Base-by-base conservation (phyloP, 2,888 invertebrate genomes). In the Fabriciana adippe region DNA sequence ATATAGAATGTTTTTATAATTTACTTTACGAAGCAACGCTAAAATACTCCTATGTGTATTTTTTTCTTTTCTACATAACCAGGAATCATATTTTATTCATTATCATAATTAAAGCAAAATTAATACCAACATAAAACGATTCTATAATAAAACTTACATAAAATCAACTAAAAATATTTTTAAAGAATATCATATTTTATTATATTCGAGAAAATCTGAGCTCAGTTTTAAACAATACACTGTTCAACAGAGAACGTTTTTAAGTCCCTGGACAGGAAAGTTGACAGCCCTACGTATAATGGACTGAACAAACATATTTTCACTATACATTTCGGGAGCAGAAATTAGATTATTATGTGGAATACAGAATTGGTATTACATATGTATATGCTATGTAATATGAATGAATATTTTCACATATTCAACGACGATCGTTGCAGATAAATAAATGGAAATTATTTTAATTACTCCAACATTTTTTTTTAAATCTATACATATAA, bases 281-380 rank as follows among this genome's bases (percentile, higher is more conserved):
- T 26, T 26, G 69, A 66, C 65, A 70, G 50, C 68, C 68, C 68
- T 68, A 54, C 16, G 14, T 48, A 26, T 60, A 48, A 51, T 47
- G 47, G 26, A 59, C 21, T 57, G 55, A 45, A 55, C 67, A 48
- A 67, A 66, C 66, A 64, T 55, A 45, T 26, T 61, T 67, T 48
- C 51, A 62, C 48, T 18, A 45, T 64, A 56, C 59, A 71, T 62
- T 67, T 54, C 48, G 57, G 62, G 35, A 64, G 53, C 54, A 64
- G 64, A 67, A 71, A 71, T 71, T 67, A 69, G 57, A 71, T 71
- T 69, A 71, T 66, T 66, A 66, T 64, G 50, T 69, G 56, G 68
- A 56, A 64, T 62, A 62, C 56, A 16, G 48, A 64, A 68, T 66
- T 57, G 31, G 35, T 55, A 60, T 67, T 51, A 61, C 60, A 64